Base-by-base conservation (phyloP, 2,113 vertebrate species). In the Leucopsar rothschildi region DNA sequence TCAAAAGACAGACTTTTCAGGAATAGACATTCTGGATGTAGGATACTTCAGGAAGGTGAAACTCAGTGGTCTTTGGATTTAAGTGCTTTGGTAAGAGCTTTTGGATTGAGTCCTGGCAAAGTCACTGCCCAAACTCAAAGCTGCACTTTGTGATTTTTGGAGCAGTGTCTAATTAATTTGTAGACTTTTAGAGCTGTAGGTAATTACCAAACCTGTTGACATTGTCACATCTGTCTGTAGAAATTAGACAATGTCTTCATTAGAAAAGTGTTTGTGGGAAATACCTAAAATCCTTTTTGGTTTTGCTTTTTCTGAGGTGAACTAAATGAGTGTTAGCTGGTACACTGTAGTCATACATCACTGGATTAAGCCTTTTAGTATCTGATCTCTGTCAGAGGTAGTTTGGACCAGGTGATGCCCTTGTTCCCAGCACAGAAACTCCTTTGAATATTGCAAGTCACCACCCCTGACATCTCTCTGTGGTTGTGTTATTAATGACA, bases 321-420 rank as follows among this genome's bases (percentile, higher is more conserved):
- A 6, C 10, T 31, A 13, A 35, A 17, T 45, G 65, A n/a, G 15
- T 45, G 79, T n/a, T 47, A n/a, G 17, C 8, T 40, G 15, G 5
- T 65, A 6, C 22, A 5, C 0, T 28, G 22, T 31, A 28, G 27
- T 29, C 2, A 0, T 22, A 2, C 13, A 15, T 33, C 2, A 0
- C 2, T 80, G 44, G 44, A 40, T 37, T 33, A n/a, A 29, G 12
- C 9, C 6, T 52, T 49, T n/a, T 37, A 37, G 13, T n/a, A 20
- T n/a, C 15, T 64, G 16, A 37, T 53, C 16, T 79, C 13, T 77
- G 22, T 37, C 59, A 78, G 42, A 60, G 45, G 33, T 16, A 10
- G 7, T n/a, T 83, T 77, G 42, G 44, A n/a, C 22, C 42, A 81
- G 39, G 11, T 29, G 37, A 29, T 35, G 12, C 15, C 22, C 28